phyloP scores from a whole-genome alignment of 2,888 invertebrate genomes.

The Ormyrus thymus region DNA sequence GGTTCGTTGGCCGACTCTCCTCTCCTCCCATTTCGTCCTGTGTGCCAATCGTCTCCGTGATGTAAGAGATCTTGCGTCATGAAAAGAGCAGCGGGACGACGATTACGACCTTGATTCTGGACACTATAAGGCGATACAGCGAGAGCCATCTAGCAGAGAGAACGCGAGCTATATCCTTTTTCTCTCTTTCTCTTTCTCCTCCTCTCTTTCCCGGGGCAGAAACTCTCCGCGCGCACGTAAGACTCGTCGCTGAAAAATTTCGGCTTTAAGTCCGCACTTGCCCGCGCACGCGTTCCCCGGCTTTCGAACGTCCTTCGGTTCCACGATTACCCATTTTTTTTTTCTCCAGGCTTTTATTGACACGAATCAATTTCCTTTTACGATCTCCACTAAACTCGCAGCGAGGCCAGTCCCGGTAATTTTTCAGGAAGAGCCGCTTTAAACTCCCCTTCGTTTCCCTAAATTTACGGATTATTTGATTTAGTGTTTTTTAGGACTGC shows the following conservation, averaged over 20 bases:
- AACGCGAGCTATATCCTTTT: constrained; percentile 8
- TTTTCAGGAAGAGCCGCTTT: constrained; percentile 20
- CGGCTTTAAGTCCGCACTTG: neutral
- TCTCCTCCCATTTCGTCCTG: neutral
- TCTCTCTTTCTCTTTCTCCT: neutral
- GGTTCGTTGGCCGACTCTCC: no score
- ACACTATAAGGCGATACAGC: constrained; percentile 15
- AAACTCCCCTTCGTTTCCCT: constrained; percentile 31
- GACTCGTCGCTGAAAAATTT: constrained; percentile 4
- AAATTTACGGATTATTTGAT: constrained; percentile 50
- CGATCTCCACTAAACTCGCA: constrained; percentile 17
- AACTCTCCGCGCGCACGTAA: no score
- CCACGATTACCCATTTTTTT: neutral
- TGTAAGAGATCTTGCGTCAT: constrained; percentile 1
- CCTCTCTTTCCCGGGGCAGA: neutral
- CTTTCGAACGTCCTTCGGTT: neutral
- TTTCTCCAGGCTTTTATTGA: constrained; percentile 18
- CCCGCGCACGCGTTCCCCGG: neutral
- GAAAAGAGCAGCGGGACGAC: neutral
- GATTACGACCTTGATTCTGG: constrained; percentile 16
- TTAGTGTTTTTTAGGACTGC: constrained; percentile 27
- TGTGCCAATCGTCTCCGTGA: neutral
- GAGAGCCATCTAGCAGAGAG: constrained; percentile 43
- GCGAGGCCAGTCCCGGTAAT: constrained; percentile 1
- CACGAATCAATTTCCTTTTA: constrained; percentile 47